These are phyloP conservation scores for Criorhina ranunculi DNA, from an alignment of 2,888 invertebrate genomes.

Conservation along the genomic window DNA sequence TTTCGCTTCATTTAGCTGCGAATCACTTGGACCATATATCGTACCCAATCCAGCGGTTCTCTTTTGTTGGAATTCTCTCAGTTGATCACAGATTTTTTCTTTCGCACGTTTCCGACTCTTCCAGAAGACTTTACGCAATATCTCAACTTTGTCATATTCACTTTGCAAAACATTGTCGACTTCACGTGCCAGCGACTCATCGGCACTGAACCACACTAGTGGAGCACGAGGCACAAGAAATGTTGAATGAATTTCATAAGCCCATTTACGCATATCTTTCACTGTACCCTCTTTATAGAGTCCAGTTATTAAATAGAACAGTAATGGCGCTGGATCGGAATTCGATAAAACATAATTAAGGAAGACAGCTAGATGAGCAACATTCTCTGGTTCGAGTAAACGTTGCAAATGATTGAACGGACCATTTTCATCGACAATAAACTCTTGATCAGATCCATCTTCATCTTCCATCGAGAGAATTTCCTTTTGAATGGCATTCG, in stretches of 20 bases:
- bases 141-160: conserved; percentile 95
- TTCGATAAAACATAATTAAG: conserved; percentile 95
- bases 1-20: conserved; percentile 91
- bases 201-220: conserved; percentile 83
- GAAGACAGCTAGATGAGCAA: conserved; percentile 96
- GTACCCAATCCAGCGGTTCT: conserved; percentile 94
- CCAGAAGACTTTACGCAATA: conserved; percentile 94
- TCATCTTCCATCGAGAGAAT: conserved; percentile 99
- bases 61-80: conserved; percentile 89
- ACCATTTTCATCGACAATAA: conserved; percentile 92
- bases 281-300: conserved; percentile 93
- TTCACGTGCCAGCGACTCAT: conserved; percentile 93
- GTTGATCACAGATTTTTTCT: conserved; percentile 83
- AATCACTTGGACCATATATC: conserved; percentile 94
- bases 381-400: conserved; percentile 90
- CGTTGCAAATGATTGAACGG: conserved; percentile 94
- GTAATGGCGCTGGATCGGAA: conserved; percentile 89
- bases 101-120: conserved; percentile 91
- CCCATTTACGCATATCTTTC: conserved; percentile 98
- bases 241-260: conserved; percentile 99
- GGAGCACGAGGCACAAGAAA: conserved; percentile 95
- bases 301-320: conserved; percentile 95
- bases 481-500: conserved; percentile 87
- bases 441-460: conserved; percentile 94
- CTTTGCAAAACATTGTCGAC: conserved; percentile 94